Conservation (phyloP, 2,797 vertebrate species). For the Falco rusticolus region DNA sequence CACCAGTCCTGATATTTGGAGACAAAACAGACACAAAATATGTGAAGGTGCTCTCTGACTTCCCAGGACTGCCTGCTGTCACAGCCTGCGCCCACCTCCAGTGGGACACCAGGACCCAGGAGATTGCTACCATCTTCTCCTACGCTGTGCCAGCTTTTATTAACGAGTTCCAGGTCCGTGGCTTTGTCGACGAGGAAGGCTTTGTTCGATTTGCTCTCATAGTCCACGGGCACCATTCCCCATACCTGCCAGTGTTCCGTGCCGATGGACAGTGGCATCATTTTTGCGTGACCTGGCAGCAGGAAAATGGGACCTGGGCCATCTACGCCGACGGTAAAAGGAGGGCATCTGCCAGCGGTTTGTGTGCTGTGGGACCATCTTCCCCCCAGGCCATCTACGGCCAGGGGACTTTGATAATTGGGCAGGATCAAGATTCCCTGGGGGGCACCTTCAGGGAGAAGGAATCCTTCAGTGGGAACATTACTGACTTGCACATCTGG, state of each 20-base stretch:
- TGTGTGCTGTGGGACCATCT: constrained; percentile 27
- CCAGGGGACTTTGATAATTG: constrained; percentile 87
- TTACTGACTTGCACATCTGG: constrained; percentile 89
- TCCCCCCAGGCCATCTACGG: constrained; percentile 77
- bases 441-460: constrained; percentile 86
- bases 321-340: constrained; percentile 83
- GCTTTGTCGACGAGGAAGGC: constrained; percentile 74
- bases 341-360: constrained; percentile 75
- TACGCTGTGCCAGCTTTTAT: constrained; percentile 82
- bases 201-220: constrained; percentile 84
- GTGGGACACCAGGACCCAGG: constrained; percentile 78
- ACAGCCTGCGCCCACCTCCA: constrained; percentile 86
- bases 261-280: constrained; percentile 88
- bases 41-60: constrained; percentile 76
- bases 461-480: constrained; percentile 90
- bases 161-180: constrained; percentile 91
- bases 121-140: constrained; percentile 85
- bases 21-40: constrained; percentile 81
- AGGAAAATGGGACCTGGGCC: constrained; percentile 78
- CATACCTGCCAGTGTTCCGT: constrained; percentile 82
- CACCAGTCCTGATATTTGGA: constrained; percentile 80
- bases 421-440: constrained; percentile 92
- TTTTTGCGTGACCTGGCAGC: constrained; percentile 85
- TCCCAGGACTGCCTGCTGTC: constrained; percentile 79
- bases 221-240: constrained; percentile 86